These are phyloP conservation scores for Xylota sylvarum DNA, from an alignment of 2,888 invertebrate species.

Conservation along the genomic window DNA sequence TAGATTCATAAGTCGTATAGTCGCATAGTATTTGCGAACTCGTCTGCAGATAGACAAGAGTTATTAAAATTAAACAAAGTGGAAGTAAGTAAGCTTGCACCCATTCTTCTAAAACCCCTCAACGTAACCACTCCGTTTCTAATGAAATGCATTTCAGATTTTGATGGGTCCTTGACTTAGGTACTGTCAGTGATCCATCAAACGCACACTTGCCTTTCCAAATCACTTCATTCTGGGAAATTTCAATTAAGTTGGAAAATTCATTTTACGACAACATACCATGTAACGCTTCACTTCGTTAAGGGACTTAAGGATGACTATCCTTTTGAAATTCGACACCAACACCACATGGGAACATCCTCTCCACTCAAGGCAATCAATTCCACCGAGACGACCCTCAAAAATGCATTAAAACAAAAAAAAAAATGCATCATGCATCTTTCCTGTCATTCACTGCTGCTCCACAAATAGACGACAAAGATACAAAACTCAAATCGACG, in stretches of 20 bases:
- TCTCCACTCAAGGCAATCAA: conserved; percentile 61
- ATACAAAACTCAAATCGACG: conserved; percentile 2
- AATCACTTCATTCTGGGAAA: conserved; percentile 39
- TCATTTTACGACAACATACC: conserved; percentile 1
- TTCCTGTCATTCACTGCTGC: conserved; percentile 30
- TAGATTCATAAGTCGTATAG: too few relatives aligned
- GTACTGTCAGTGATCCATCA: conserved; percentile 2
- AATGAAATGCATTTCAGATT: background rate
- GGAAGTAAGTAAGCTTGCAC: too few relatives aligned
- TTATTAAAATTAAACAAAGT: too few relatives aligned
- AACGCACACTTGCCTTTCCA: background rate
- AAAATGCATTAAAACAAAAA: conserved; percentile 41
- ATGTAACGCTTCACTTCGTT: conserved; percentile 19
- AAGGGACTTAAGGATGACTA: too few relatives aligned
- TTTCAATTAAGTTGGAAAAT: conserved; percentile 47
- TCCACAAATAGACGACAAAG: conserved; percentile 57
- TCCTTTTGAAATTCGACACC: conserved; percentile 61
- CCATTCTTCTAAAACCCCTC: too few relatives aligned
- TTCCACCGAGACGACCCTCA: conserved; percentile 36
- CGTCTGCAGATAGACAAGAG: too few relatives aligned
- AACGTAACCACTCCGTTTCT: background rate
- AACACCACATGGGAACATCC: conserved; percentile 65
- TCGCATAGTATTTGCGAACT: too few relatives aligned
- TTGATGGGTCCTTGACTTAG: conserved; percentile 5
- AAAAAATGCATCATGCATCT: conserved; percentile 34